Evolutionary conservation across 2,888 invertebrate species (phyloP).

Genomic region (Stenodema calcarata): DNA sequence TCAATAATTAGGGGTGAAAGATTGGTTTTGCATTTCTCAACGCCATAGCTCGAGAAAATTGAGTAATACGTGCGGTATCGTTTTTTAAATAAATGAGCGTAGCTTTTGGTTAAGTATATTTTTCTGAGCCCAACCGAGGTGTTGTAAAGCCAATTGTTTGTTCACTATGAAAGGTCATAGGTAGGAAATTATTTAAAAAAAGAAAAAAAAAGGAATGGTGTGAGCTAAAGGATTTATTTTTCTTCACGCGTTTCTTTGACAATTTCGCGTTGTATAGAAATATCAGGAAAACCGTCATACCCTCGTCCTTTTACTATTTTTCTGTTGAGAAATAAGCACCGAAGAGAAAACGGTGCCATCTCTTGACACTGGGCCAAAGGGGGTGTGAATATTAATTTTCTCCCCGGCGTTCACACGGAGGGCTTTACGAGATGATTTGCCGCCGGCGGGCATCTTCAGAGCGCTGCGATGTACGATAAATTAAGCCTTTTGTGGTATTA

Average conservation of each 20-base stretch:
- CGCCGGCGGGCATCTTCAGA: neutral
- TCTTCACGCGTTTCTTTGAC: neutral
- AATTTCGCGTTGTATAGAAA: neutral
- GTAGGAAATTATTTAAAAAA: too few relatives aligned
- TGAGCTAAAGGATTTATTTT: neutral
- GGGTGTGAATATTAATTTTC: constrained; percentile 27
- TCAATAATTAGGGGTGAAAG: too few relatives aligned
- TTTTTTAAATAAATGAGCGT: too few relatives aligned
- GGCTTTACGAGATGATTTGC: neutral
- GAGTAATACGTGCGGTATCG: too few relatives aligned
- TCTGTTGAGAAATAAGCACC: neutral
- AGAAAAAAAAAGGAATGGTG: too few relatives aligned
- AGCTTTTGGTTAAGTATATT: too few relatives aligned
- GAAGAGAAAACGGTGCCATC: neutral
- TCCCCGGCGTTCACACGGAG: neutral
- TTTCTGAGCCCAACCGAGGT: too few relatives aligned
- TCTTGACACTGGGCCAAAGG: constrained; percentile 28
- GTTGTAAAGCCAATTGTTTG: too few relatives aligned
- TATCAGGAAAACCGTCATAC: neutral
- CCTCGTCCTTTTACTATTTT: neutral
- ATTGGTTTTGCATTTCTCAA: too few relatives aligned
- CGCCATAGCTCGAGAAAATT: too few relatives aligned
- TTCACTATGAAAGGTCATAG: too few relatives aligned
- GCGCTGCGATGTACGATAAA: constrained; percentile 21
- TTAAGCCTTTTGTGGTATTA: constrained; percentile 9